Percentiles rank a stretch among this genome's conserved stretches.
Evolutionary conservation across 2,888 invertebrate species (phyloP).

Genomic region (Lottia gigantea): DNA sequence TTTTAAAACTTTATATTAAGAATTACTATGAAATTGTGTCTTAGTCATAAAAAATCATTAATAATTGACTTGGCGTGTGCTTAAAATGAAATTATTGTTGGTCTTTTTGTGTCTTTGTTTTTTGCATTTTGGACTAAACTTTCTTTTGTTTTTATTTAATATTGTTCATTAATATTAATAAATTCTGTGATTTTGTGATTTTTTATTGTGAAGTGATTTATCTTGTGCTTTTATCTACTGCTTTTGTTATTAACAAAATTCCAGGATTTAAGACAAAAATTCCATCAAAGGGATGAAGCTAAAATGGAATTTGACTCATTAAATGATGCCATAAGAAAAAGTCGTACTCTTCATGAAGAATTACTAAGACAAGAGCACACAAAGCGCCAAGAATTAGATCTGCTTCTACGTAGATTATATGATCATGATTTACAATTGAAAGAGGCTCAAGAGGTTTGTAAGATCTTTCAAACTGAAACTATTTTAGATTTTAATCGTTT

Average conservation of each 20-base stretch:
- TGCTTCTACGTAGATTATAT: conserved; percentile 47
- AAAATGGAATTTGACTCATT: conserved; percentile 53
- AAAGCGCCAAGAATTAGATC: conserved; percentile 52
- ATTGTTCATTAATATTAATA: no score
- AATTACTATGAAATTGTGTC: no score
- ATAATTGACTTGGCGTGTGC: no score
- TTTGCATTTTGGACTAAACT: no score
- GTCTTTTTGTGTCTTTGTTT: no score
- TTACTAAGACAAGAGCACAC: conserved; percentile 47
- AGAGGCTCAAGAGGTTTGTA: conserved; percentile 49
- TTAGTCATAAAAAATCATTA: no score
- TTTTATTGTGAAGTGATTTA: no score
- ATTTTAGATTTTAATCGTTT: no score
- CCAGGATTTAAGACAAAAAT: conserved; percentile 46
- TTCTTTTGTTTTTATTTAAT: neutral
- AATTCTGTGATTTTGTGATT: no score
- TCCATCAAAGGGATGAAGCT: conserved; percentile 48
- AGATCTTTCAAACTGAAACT: neutral
- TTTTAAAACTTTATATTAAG: no score
- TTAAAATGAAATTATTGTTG: no score
- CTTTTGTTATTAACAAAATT: neutral
- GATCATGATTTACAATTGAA: conserved; percentile 53
- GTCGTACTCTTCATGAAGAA: conserved; percentile 46
- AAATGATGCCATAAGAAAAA: conserved; percentile 51
- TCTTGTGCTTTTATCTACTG: neutral